These are phyloP conservation scores for Austrolebias charrua DNA, from an alignment of 2,797 vertebrate species.

Conservation along the genomic window DNA sequence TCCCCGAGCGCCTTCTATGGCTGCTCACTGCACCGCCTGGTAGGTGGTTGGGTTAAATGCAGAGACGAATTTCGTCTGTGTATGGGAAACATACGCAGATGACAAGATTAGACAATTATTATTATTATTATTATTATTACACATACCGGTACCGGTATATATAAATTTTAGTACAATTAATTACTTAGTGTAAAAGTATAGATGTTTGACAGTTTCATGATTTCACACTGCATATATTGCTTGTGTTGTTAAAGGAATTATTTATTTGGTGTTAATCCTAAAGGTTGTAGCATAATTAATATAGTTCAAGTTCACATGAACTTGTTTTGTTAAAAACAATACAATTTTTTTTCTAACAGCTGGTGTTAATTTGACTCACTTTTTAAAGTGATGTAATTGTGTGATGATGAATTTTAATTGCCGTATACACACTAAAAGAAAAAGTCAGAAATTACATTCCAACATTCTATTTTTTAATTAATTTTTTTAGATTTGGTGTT, in stretches of 20 bases:
- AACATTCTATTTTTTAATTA: not conserved
- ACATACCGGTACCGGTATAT: no score
- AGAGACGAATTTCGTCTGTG: no score
- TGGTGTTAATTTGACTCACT: conserved; percentile 24
- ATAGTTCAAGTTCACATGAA: not conserved
- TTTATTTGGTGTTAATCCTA: conserved; percentile 22
- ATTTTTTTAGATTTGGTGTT: not conserved
- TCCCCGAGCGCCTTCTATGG: no score
- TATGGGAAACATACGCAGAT: no score
- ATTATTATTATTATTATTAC: no score
- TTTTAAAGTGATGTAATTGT: conserved; percentile 23
- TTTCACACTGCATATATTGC: not conserved
- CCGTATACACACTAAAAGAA: conserved; percentile 4
- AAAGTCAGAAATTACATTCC: not conserved
- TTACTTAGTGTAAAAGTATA: no score
- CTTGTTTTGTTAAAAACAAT: conserved; percentile 22
- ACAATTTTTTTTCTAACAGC: conserved; percentile 8
- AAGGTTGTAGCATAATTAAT: conserved; percentile 29
- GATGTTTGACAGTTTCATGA: not conserved
- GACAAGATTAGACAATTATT: no score
- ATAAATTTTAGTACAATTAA: no score
- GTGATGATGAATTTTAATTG: conserved; percentile 10
- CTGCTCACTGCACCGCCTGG: no score
- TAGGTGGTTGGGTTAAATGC: no score
- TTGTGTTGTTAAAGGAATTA: not conserved